Evolutionary conservation across 2,797 vertebrate species (phyloP), one percentile per base, ranked within the genome.

Genomic region (Eidolon dupreanum): DNA sequence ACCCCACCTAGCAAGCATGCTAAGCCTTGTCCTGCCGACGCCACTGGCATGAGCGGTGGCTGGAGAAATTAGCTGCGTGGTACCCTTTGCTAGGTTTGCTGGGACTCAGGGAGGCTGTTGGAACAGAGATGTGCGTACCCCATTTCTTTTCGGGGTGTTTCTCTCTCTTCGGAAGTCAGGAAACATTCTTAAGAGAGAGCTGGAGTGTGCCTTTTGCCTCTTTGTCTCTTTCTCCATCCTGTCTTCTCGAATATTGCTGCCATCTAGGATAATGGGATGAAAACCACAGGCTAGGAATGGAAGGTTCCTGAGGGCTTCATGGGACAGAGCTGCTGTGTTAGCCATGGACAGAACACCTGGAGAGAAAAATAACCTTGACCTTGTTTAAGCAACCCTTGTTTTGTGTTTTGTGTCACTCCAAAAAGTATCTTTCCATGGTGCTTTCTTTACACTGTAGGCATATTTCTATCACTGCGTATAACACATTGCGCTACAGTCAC

Each of bases 1-100:
- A 96, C 94, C 95, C 95, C 93, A 95, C 93, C 94, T 94, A 94
- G 94, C 65, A 66, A 71, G 88, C 83, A 88, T 77, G 96, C 88
- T 96, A 93, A 93, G 90, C 97, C 95, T 94, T 83, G 95, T 96
- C 97, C 96, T 97, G 97, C 96, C 89, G 89, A 87, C 81, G 90
- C 95, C 81, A 95, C 95, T 68, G 95, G 82, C 74, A 93, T 94
- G 96, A 95, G 97, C 96, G 95, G 96, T 83, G 65, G 90, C 59
- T 81, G 96, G 95, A 93, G 95, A 95, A 90, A 61, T 26, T 71
- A 96, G 94, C 36, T 93, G 88, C 75, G 61, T 93, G 95, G 95
- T 79, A 92, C 95, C 96, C 92, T 97, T 95, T 93, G 95, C 55
- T 83, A 16, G 13, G 49, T 49, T 49, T 49, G 95, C 90, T 89